These are phyloP conservation scores for Nixonia krombeini DNA, from an alignment of 1,140 invertebrate genomes.

Conservation along the genomic window DNA sequence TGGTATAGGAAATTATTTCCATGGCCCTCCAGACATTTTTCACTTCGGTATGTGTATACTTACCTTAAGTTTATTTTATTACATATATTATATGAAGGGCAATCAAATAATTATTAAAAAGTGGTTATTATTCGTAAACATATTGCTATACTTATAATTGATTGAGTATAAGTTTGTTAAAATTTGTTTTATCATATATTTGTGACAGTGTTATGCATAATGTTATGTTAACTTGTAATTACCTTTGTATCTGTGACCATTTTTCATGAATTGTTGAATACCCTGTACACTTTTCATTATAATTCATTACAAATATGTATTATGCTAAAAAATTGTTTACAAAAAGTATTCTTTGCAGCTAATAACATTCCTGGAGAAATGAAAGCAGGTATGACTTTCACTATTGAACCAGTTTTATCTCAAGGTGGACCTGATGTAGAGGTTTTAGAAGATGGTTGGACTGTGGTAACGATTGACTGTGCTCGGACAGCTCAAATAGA, in stretches of 20 bases:
- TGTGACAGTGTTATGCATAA: too few species aligned
- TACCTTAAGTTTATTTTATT: too few species aligned
- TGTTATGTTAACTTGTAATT: too few species aligned
- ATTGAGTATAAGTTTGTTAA: too few species aligned
- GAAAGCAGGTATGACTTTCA: conserved; percentile 92
- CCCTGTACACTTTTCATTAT: too few species aligned
- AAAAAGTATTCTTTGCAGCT: conserved; percentile 69
- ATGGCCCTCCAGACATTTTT: conserved; percentile 91
- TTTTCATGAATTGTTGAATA: too few species aligned
- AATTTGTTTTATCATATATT: too few species aligned
- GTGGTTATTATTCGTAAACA: conserved; percentile 5
- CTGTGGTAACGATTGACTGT: conserved; percentile 83
- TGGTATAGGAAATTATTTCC: conserved; percentile 94
- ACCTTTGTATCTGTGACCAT: too few species aligned
- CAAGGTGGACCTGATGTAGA: conserved; percentile 79
- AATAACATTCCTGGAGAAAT: conserved; percentile 82
- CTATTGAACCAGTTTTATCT: conserved; percentile 91
- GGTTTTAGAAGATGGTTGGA: conserved; percentile 91
- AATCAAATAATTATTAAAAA: too few species aligned
- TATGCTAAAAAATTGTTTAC: conserved; percentile 1
- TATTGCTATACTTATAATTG: too few species aligned
- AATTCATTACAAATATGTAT: too few species aligned
- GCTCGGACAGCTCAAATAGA: conserved; percentile 91
- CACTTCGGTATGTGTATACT: conserved; percentile 76
- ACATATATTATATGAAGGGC: too few species aligned